Percentiles rank a stretch among this genome's conserved stretches.
These are phyloP conservation scores for Eupithecia centaureata DNA, from an alignment of 2,888 invertebrate genomes.

Conservation along the genomic window DNA sequence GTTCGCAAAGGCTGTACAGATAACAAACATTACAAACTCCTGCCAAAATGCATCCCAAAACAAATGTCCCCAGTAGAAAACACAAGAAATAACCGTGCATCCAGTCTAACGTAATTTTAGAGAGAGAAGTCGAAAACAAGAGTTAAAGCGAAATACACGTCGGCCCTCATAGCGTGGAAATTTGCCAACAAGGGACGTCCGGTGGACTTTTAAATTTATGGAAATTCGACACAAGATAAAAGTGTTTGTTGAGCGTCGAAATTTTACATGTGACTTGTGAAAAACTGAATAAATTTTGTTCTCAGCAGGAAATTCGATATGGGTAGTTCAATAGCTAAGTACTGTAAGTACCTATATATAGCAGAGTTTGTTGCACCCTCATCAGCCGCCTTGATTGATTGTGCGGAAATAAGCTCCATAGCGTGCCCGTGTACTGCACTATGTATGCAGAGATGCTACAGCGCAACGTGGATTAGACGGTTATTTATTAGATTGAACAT, in stretches of 20 bases:
- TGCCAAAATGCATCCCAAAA: conserved; percentile 9
- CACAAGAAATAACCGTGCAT: conserved; percentile 38
- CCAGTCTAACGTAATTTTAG: conserved; percentile 42
- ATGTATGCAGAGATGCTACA: conserved; percentile 40
- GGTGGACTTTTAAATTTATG: conserved; percentile 72
- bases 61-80: conserved; percentile 26
- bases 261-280: conserved; percentile 59
- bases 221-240: conserved; percentile 70
- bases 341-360: conserved; percentile 53
- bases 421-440: conserved; percentile 51
- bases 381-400: conserved; percentile 76
- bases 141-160: conserved; percentile 56
- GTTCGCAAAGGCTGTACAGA: not conserved
- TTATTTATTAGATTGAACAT: conserved; percentile 42
- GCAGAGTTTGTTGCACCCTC: conserved; percentile 65
- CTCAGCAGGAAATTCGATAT: conserved; percentile 58
- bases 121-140: conserved; percentile 44
- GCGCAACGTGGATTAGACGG: conserved; percentile 36
- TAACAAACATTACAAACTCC: conserved; percentile 4
- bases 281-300: conserved; percentile 55
- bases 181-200: conserved; percentile 67
- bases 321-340: conserved; percentile 61
- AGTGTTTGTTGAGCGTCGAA: conserved; percentile 64
- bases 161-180: conserved; percentile 62
- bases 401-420: conserved; percentile 73